Evolutionary conservation across 2,888 invertebrate species (phyloP).

Genomic region (Diloba caeruleocephala): DNA sequence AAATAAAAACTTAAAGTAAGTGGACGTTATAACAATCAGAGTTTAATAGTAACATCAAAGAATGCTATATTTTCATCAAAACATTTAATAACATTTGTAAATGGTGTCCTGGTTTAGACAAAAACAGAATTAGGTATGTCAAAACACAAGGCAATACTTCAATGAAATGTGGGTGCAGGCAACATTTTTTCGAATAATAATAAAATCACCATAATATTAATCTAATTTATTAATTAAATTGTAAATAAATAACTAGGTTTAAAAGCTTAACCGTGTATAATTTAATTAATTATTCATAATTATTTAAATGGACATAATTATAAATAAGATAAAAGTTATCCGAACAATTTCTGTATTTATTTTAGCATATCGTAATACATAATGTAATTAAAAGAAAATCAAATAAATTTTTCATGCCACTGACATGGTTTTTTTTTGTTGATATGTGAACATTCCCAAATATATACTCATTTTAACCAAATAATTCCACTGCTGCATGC

Average conservation of each 20-base stretch:
- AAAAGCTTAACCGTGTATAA: conserved; percentile 79
- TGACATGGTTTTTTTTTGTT: conserved; percentile 62
- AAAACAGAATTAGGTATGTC: conserved; percentile 3
- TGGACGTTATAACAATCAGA: background rate
- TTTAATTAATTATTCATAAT: conserved; percentile 73
- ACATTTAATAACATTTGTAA: background rate
- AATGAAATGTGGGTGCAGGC: conserved; percentile 48
- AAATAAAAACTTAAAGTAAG: background rate
- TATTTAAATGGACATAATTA: conserved; percentile 81
- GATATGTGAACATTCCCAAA: background rate
- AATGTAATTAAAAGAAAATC: conserved; percentile 86
- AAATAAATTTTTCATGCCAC: conserved; percentile 89
- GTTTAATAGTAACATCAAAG: background rate
- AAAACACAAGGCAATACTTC: conserved; percentile 18
- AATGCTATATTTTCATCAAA: too few species aligned
- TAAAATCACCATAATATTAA: conserved; percentile 54
- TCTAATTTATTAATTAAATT: conserved; percentile 77
- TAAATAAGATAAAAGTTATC: conserved; percentile 78
- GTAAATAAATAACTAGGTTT: conserved; percentile 84
- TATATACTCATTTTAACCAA: background rate
- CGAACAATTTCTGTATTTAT: conserved; percentile 87
- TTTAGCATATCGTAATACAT: conserved; percentile 82
- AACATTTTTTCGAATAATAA: conserved; percentile 46
- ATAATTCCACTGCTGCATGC: too few species aligned
- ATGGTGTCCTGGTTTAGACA: conserved; percentile 12